Evolutionary conservation across 2,888 invertebrate species (phyloP).

Genomic region (Frankliniella fusca): DNA sequence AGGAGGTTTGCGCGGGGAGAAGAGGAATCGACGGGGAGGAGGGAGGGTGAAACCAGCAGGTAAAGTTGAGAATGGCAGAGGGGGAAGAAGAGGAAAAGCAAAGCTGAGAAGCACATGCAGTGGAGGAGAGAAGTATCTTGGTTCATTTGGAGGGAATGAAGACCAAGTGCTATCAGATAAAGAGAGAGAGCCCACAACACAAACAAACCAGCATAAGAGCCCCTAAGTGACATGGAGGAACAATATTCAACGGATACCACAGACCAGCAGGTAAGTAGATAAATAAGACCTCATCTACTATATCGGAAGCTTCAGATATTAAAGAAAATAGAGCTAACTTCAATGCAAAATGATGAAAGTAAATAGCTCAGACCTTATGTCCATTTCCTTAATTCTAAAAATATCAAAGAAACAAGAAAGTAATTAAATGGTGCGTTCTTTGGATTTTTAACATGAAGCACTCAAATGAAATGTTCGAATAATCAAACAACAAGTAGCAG

Average conservation of each 20-base stretch:
- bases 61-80: neutral
- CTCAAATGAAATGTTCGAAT: no score
- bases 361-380: no score
- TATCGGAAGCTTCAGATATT: no score
- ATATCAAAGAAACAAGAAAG: no score
- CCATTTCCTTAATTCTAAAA: no score
- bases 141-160: constrained; percentile 24
- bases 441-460: no score
- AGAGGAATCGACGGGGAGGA: neutral
- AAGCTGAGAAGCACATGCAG: neutral
- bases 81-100: neutral
- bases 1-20: neutral
- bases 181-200: neutral
- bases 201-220: neutral
- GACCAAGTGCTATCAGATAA: neutral
- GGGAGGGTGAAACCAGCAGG: constrained; percentile 3
- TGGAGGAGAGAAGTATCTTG: neutral
- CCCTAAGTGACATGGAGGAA: neutral
- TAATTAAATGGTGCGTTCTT: no score
- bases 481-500: no score
- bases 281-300: neutral
- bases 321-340: no score
- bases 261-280: neutral
- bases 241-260: neutral
- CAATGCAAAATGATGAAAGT: no score